Evolutionary conservation across 53 echinoderm and acorn worm genomes (phyloP).

Genomic region (Echinarachnius parma): DNA sequence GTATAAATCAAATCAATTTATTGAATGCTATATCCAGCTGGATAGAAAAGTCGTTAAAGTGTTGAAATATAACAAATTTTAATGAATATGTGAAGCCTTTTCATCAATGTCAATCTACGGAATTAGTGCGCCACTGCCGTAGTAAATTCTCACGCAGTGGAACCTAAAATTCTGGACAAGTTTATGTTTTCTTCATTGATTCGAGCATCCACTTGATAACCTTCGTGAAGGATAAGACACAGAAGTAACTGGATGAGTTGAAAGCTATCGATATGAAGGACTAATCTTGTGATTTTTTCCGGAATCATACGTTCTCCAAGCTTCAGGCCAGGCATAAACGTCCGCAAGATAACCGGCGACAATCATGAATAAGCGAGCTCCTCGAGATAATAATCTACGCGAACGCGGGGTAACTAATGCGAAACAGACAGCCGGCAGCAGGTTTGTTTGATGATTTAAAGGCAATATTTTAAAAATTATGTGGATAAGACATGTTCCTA

Average conservation of each 20-base stretch:
- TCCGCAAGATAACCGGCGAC: constrained; percentile 28
- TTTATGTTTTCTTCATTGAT: constrained; percentile 23
- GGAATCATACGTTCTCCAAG: constrained; percentile 25
- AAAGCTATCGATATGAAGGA: constrained; percentile 34
- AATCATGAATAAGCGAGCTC: constrained; percentile 4
- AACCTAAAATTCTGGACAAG: constrained; percentile 28
- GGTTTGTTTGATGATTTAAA: too few species aligned
- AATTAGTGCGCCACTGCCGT: constrained; percentile 48
- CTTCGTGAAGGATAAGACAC: constrained; percentile 7
- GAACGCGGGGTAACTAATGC: too few species aligned
- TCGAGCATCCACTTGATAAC: constrained; percentile 6
- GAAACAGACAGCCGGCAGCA: too few species aligned
- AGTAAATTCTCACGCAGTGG: constrained; percentile 46
- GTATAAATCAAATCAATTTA: too few species aligned
- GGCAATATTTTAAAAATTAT: too few species aligned
- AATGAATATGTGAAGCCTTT: background rate
- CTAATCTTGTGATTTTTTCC: constrained; percentile 23
- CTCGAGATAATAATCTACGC: constrained; percentile 1
- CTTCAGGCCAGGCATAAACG: constrained; percentile 23
- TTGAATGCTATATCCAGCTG: too few species aligned
- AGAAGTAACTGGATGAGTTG: constrained; percentile 9
- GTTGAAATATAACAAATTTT: background rate
- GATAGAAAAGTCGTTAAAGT: background rate
- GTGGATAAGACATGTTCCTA: too few species aligned
- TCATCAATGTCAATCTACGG: background rate